Percentiles rank a stretch among this genome's conserved stretches.
Evolutionary conservation across 2,797 vertebrate species (phyloP).

Genomic region (Hypotaenidia okinawae): DNA sequence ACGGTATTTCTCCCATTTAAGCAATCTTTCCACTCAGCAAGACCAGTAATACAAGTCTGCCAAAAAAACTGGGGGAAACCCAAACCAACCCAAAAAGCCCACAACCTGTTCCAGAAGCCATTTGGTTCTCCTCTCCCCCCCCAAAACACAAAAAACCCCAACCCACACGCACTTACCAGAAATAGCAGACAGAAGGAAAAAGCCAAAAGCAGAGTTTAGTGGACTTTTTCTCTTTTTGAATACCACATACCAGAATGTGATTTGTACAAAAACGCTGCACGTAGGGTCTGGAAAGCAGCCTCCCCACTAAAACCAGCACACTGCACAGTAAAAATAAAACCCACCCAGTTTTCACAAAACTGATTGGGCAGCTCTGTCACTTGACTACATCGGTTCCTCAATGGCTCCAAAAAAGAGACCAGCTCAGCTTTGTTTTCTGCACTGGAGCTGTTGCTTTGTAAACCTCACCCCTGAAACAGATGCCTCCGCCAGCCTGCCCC

Average conservation of each 20-base stretch:
- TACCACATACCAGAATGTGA: neutral
- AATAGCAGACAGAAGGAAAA: neutral
- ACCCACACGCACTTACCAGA: neutral
- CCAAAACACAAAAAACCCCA: neutral
- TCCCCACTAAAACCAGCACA: neutral
- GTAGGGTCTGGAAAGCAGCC: neutral
- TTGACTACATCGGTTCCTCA: slow-evolving; percentile 12
- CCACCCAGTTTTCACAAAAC: slow-evolving; percentile 17
- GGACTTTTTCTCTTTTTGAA: neutral
- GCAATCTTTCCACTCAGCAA: slow-evolving; percentile 46
- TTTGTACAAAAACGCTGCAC: neutral
- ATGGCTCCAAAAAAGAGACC: neutral
- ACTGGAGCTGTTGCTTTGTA: neutral
- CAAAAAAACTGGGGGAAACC: neutral
- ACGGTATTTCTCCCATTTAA: neutral
- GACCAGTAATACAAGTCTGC: neutral
- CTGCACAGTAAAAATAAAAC: neutral
- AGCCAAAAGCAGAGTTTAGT: neutral
- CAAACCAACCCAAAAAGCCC: neutral
- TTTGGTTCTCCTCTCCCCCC: neutral
- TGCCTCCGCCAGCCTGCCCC: neutral
- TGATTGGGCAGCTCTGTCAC: slow-evolving; percentile 53
- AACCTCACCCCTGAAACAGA: neutral
- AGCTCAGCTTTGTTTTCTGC: slow-evolving; percentile 32
- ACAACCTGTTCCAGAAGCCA: neutral